Evolutionary conservation across 2,113 vertebrate species (phyloP), one percentile per base, ranked within the genome.

Genomic region (Mus musculus): DNA sequence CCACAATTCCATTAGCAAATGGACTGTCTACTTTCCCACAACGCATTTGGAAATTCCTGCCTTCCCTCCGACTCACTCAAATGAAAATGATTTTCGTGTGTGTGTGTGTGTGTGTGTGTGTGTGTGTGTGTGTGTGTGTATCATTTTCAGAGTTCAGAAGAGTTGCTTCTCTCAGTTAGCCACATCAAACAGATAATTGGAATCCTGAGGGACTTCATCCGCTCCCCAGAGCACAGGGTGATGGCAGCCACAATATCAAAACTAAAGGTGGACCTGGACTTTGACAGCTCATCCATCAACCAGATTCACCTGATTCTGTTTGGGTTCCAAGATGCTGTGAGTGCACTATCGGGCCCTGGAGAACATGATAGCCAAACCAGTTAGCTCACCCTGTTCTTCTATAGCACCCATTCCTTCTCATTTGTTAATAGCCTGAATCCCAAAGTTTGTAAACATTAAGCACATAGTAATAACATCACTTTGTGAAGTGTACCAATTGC

Each of bases 111-210:
- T 63, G 61, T 63, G 61, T 63, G 22, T 80, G 24, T 63, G 61
- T 63, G 61, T 63, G 61, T 63, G 63, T 65, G 26, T 65, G 22
- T 81, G 28, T 96, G 2, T 82, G 65, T 82, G 4, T 84, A n/a
- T 84, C 3, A 75, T 63, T 33, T 4, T 20, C 93, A 99, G 99
- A 99, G 98, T 96, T 99, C 98, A 13, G 99, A 99, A 97, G 99
- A 99, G 95, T 95, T 99, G 56, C 99, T 98, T 22, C 99, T 99
- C 94, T 99, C 99, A 2, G 97, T 99, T 12, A 98, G 98, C 54
- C 99, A 99, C 98, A 99, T 99, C 97, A 99, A 99, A 96, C 99
- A 99, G 98, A 99, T 99, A 96, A 99, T 99, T 98, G 99, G 98
- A 88, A 99, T 99, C 98, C 98, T 99, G 67, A 99, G 99, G 90